phyloP scores from a whole-genome alignment of 2,888 invertebrate species.

The Leptarthrus brevirostris region DNA sequence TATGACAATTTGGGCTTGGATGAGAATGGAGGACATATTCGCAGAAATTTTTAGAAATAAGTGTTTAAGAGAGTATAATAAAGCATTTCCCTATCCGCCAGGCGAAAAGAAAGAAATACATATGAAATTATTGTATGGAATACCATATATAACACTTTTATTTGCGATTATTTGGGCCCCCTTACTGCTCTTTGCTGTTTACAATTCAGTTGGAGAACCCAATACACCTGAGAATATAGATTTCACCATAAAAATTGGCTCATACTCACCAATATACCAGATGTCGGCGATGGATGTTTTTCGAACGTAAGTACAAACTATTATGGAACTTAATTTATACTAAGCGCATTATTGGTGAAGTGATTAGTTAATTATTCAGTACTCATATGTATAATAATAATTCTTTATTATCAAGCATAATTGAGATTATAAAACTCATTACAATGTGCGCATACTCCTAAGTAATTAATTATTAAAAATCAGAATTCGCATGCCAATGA shows the following conservation, averaged over 20 bases:
- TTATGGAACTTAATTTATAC: too few species aligned
- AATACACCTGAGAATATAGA: conserved; percentile 89
- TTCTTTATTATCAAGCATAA: too few species aligned
- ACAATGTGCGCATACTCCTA: too few species aligned
- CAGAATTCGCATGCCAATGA: too few species aligned
- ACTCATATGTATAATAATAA: too few species aligned
- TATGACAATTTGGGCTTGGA: conserved; percentile 98
- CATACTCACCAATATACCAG: conserved; percentile 91
- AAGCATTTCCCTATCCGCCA: conserved; percentile 91
- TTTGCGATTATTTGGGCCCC: conserved; percentile 98
- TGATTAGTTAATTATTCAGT: too few species aligned
- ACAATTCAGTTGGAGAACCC: conserved; percentile 89
- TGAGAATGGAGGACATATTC: conserved; percentile 99
- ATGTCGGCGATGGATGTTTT: conserved; percentile 90
- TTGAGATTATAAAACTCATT: too few species aligned
- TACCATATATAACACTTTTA: conserved; percentile 85
- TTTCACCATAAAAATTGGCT: conserved; percentile 85
- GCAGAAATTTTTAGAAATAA: conserved; percentile 84
- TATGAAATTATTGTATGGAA: conserved; percentile 92
- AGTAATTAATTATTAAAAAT: too few species aligned
- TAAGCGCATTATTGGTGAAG: too few species aligned
- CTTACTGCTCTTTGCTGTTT: conserved; percentile 93
- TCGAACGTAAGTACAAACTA: too few species aligned
- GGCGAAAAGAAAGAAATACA: conserved; percentile 84
- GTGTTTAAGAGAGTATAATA: conserved; percentile 86